Base-by-base conservation (phyloP, 2,888 invertebrate genomes). In the Camponotus fellah region DNA sequence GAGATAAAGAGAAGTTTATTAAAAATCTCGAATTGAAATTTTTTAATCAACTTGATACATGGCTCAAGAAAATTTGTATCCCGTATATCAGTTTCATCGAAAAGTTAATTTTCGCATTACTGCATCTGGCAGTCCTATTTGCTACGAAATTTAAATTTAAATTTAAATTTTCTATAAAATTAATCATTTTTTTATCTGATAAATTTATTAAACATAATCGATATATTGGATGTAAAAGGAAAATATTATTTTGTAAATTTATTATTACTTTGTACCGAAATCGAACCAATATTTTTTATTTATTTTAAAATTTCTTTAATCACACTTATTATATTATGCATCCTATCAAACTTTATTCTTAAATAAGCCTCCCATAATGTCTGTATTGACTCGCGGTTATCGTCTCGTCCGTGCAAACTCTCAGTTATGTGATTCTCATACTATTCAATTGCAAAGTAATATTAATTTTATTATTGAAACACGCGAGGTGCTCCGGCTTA, bases 401-500 rank as follows among this genome's bases (percentile, higher is more conserved):
- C 85, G 14, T 74, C 49, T 43, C 60, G 26, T 49, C 34, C 37
- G 62, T 17, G 75, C 26, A 72, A 72, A 34, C 68, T 49, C 40
- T 32, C 68, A 83, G 87, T 87, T 87, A 87, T 32, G 17, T 43
- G 80, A 72, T 76, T 80, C 62, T n/a, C 37, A 43, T 71, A 60
- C 6, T 49, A n/a, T 79, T 83, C 43, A 40, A 72, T 37, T 34
- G 64, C 46, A 21, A 75, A 64, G 49, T 62, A 46, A 75, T 46
- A 74, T 74, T 62, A 75, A 62, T 75, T 34, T 49, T 17, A 8
- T 26, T n/a, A 5, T 74, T 14, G 4, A n/a, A 12, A 43, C 3
- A 68, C 34, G 74, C n/a, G 43, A 46, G 32, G 46, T 3, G 4
- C 12, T 21, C 34, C 6, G 12, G 32, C 43, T 34, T 62, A 62